Percentiles rank a stretch among this genome's conserved stretches.
phyloP scores from a whole-genome alignment of 2,113 vertebrate genomes.

The Silurus meridionalis region DNA sequence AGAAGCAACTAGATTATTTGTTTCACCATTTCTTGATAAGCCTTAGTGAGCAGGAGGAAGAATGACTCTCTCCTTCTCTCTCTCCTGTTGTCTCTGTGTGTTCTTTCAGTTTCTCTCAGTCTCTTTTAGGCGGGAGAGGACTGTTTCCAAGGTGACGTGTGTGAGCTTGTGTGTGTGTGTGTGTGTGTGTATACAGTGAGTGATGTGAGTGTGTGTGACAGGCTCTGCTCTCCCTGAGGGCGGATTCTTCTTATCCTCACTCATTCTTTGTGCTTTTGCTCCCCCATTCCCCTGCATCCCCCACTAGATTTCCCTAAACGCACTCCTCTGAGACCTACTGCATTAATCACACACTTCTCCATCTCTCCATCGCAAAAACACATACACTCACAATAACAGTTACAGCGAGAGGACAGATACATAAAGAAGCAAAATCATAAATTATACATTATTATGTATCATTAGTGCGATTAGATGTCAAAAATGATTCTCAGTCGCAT shows the following conservation, averaged over 20 bases:
- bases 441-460: neutral
- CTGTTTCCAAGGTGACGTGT: slow-evolving; percentile 56
- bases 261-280: neutral
- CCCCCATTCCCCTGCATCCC: slow-evolving; percentile 15
- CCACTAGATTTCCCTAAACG: slow-evolving; percentile 10
- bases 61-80: neutral
- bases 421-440: neutral
- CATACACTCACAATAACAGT: neutral
- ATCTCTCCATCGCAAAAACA: slow-evolving; percentile 16
- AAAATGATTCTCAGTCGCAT: neutral
- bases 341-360: slow-evolving; percentile 26
- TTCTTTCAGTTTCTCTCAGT: neutral
- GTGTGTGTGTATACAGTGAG: slow-evolving; percentile 38
- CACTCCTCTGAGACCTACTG: slow-evolving; percentile 16
- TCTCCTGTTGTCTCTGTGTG: too few relatives aligned
- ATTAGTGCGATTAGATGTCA: slow-evolving; percentile 1
- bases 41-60: slow-evolving; percentile 1
- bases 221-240: slow-evolving; percentile 45
- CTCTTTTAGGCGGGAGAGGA: slow-evolving; percentile 46
- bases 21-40: neutral
- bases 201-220: slow-evolving; percentile 60
- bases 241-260: slow-evolving; percentile 36
- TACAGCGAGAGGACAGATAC: neutral
- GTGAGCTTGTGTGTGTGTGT: slow-evolving; percentile 35
- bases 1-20: neutral